Percentiles rank a stretch among this genome's conserved stretches.
phyloP scores from a whole-genome alignment of 2,888 invertebrate species.

The Calameuta idolon region DNA sequence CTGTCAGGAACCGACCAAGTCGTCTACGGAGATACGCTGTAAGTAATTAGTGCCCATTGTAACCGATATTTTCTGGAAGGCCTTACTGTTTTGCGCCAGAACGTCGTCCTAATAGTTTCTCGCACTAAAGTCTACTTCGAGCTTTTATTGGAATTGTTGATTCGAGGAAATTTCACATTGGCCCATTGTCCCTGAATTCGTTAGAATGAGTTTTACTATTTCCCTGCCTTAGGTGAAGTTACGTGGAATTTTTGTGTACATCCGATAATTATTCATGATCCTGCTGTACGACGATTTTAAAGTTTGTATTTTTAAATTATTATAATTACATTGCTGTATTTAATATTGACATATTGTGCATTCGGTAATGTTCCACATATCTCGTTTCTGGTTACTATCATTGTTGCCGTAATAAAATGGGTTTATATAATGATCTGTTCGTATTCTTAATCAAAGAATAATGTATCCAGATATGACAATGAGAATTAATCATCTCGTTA shows the following conservation, averaged over 20 bases:
- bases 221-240: not conserved
- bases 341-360: not conserved
- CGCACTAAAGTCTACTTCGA: not conserved
- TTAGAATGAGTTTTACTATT: not conserved
- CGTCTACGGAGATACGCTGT: slow-evolving; percentile 28
- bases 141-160: not conserved
- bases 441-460: no score
- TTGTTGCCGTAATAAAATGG: no score
- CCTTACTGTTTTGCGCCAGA: not conserved
- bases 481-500: not conserved
- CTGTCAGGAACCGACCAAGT: slow-evolving; percentile 28
- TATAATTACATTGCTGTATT: not conserved
- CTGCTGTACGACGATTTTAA: not conserved
- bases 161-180: not conserved
- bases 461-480: no score
- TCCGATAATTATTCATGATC: not conserved
- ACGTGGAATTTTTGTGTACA: not conserved
- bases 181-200: not conserved
- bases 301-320: not conserved
- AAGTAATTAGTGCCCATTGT: slow-evolving; percentile 30
- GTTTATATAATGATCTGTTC: no score
- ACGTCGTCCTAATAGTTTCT: not conserved
- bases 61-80: not conserved
- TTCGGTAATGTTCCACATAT: not conserved
- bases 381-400: no score